Conservation (phyloP, 2,888 invertebrate species). For the Phaonia tiefii region DNA sequence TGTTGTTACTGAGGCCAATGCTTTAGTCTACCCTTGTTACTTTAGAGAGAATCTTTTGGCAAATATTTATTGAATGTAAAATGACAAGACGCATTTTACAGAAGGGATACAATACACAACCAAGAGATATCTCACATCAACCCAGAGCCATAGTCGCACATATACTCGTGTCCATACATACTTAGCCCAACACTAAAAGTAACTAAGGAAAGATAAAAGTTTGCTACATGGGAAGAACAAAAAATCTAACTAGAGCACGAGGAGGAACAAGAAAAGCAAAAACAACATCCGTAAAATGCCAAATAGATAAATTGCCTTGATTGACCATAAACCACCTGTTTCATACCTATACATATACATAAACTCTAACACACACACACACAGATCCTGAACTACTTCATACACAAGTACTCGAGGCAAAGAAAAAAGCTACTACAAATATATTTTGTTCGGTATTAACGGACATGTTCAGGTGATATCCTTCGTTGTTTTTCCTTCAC, state of each 20-base stretch:
- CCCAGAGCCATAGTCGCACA: background rate
- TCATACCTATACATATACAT: slow-evolving; percentile 19
- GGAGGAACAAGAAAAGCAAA: background rate
- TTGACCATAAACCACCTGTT: slow-evolving; percentile 68
- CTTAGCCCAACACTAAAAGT: background rate
- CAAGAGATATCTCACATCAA: too few species aligned
- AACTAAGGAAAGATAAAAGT: slow-evolving; percentile 8
- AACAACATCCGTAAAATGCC: slow-evolving; percentile 55
- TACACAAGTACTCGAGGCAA: background rate
- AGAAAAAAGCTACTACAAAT: slow-evolving; percentile 10
- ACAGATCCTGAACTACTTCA: background rate
- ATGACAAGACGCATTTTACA: slow-evolving; percentile 61
- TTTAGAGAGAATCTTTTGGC: slow-evolving; percentile 46
- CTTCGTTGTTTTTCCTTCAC: too few species aligned
- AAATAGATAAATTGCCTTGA: slow-evolving; percentile 67
- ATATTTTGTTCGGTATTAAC: slow-evolving; percentile 4
- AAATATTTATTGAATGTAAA: slow-evolving; percentile 67
- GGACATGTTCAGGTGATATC: background rate
- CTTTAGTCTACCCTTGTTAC: background rate
- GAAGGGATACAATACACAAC: slow-evolving; percentile 29
- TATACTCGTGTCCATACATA: background rate
- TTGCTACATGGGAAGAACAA: slow-evolving; percentile 37
- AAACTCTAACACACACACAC: slow-evolving; percentile 7
- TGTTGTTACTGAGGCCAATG: background rate
- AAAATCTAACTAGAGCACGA: background rate